Base-by-base conservation (phyloP, 2,113 vertebrate species). In the Amazona guildingii region DNA sequence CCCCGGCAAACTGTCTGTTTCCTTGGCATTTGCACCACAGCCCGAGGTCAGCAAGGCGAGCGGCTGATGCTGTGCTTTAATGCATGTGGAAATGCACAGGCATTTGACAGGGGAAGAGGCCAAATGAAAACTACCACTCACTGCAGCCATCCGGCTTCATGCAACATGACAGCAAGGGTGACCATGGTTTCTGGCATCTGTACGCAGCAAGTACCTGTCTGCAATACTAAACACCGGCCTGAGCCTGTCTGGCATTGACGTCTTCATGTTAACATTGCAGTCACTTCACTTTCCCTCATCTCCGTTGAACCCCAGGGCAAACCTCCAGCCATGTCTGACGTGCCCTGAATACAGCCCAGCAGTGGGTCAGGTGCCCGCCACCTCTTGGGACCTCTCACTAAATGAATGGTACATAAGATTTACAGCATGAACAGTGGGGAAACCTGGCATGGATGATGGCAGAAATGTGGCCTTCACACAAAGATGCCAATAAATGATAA, bases 321-420 rank as follows among this genome's bases (percentile, higher is more conserved):
- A 69, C 25, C 69, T 89, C 84, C 93, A 91, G 66, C 57, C 7
- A 37, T 4, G 0, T 44, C 51, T 44, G 2, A 59, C 0, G 0
- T 13, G 24, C n/a, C 37, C 75, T 3, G 0, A 49, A 29, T 62
- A n/a, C 85, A 66, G 78, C 81, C 67, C 70, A 66, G 63, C 57
- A 41, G 41, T 2, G 4, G 29, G 62, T 17, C 1, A 0, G 74
- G 41, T 5, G 0, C 67, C 73, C 7, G 0, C 27, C 9, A 7
- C 81, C 74, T 25, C 67, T 55, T 4, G 2, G 33, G 49, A 68
- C 66, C 62, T 57, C 78, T 39, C 3, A 7, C 35, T 80, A 64
- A 84, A 78, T 2, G 3, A 69, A 24, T 0, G 2, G 28, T 18
- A 76, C n/a, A 9, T 5, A 82, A 79, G 57, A 66, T 39, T 59